These are phyloP conservation scores for Lynx canadensis DNA, from an alignment of 2,113 vertebrate species.

Conservation along the genomic window DNA sequence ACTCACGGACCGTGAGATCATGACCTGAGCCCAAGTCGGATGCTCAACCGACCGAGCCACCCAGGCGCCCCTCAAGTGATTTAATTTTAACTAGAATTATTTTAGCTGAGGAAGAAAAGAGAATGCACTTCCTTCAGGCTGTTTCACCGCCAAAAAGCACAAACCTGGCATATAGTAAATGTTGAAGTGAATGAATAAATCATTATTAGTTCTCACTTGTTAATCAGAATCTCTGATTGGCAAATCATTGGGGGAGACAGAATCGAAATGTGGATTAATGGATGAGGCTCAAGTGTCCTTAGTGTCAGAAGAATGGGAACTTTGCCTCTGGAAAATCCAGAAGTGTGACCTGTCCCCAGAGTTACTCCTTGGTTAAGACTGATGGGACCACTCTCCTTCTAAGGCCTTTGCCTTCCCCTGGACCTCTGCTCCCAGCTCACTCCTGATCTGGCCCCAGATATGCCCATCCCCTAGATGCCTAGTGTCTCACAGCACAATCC, in stretches of 20 bases:
- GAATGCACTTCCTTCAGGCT: not conserved
- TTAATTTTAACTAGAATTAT: constrained; percentile 27
- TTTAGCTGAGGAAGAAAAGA: not conserved
- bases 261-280: not conserved
- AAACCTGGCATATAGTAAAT: not conserved
- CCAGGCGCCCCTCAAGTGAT: not conserved
- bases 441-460: not conserved
- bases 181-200: not conserved
- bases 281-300: not conserved
- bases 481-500: not conserved
- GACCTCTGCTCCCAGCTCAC: not conserved
- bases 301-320: not conserved
- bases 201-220: not conserved
- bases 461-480: not conserved
- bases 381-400: not conserved
- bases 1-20: too few relatives aligned
- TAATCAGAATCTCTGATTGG: not conserved
- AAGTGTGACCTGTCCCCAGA: not conserved
- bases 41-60: too few relatives aligned
- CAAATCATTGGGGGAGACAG: not conserved
- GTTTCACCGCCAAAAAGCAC: not conserved
- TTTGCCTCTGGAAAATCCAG: not conserved
- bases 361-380: not conserved
- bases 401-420: not conserved
- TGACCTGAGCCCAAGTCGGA: too few relatives aligned